Evolutionary conservation across 2,888 invertebrate genomes (phyloP), one percentile per base, ranked within the genome.

Genomic region (Aporophyla lueneburgensis): DNA sequence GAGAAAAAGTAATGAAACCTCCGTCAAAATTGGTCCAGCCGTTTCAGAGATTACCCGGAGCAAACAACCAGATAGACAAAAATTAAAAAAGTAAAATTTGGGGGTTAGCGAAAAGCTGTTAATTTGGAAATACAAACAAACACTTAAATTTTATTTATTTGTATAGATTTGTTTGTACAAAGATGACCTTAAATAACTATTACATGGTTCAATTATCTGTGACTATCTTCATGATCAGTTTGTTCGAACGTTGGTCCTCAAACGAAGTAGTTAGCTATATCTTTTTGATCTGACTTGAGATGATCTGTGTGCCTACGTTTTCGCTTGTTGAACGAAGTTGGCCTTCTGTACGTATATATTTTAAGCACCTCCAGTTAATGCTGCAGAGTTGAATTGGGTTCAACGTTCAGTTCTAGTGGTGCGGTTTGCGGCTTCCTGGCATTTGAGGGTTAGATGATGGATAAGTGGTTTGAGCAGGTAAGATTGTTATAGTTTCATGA

Each of bases 311-410:
- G 6, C 2, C n/a, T n/a, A n/a, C n/a, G 16, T 5, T 62, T 46
- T 53, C 0, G 6, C 5, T 33, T 4, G 5, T 33, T 49, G 24
- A 24, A 21, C 9, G 9, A 24, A 76, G 16, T 0, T 0, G 2
- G 0, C 3, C 56, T 76, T 66, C 56, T 65, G 49, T n/a, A 9
- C 5, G 2, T 19, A 49, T 14, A 0, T 9, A 19, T 40, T 40
- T 19, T 49, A 6, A 4, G 2, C 21, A 21, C 0, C 4, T 58
- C 14, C 66, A 59, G 61, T 73, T 62, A 80, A 74, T 73, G 75
- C 76, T 68, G 51, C 76, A 56, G 74, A 78, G 83, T 78, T 85
- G 78, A 74, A 80, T 83, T 56, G 72, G 54, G 74, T 76, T 80
- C 43, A 71, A 70, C 69, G 66, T 74, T 69, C 54, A 74, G 59